Percentiles rank a stretch among this genome's conserved stretches.
These are phyloP conservation scores for Arctia plantaginis DNA, from an alignment of 2,888 invertebrate genomes.

Conservation along the genomic window DNA sequence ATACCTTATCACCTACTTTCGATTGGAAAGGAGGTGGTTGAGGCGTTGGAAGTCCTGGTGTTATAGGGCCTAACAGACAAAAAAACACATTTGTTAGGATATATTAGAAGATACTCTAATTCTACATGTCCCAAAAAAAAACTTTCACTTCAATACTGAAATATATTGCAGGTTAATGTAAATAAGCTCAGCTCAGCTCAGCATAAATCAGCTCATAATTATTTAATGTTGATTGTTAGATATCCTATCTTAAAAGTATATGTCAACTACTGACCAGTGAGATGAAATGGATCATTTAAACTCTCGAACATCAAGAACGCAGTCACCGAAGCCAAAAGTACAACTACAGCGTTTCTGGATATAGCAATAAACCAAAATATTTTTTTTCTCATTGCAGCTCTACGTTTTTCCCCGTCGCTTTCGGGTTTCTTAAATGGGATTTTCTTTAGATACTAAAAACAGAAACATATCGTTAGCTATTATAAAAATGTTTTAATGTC, in stretches of 20 bases:
- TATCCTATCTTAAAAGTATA: not conserved
- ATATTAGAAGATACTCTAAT: not conserved
- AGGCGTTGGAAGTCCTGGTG: constrained; percentile 87
- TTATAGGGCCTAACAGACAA: constrained; percentile 81
- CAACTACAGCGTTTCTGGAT: constrained; percentile 90
- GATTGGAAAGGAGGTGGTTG: constrained; percentile 84
- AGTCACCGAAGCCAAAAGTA: constrained; percentile 86
- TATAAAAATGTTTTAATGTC: not conserved
- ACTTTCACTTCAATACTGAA: not conserved
- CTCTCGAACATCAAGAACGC: constrained; percentile 85
- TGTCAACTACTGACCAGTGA: constrained; percentile 83
- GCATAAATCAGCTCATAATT: no score
- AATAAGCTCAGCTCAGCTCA: not conserved
- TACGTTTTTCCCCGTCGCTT: constrained; percentile 66
- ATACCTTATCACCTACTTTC: constrained; percentile 79
- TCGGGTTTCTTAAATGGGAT: constrained; percentile 69
- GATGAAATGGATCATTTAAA: constrained; percentile 82
- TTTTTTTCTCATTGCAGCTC: constrained; percentile 71
- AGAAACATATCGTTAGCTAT: not conserved
- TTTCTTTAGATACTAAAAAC: constrained; percentile 87
- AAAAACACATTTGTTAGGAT: not conserved
- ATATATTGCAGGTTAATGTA: not conserved
- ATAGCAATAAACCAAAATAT: constrained; percentile 88
- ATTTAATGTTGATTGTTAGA: not conserved
- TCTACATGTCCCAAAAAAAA: not conserved